Conservation (phyloP, 2,113 vertebrate genomes). For the Tenrec ecaudatus region DNA sequence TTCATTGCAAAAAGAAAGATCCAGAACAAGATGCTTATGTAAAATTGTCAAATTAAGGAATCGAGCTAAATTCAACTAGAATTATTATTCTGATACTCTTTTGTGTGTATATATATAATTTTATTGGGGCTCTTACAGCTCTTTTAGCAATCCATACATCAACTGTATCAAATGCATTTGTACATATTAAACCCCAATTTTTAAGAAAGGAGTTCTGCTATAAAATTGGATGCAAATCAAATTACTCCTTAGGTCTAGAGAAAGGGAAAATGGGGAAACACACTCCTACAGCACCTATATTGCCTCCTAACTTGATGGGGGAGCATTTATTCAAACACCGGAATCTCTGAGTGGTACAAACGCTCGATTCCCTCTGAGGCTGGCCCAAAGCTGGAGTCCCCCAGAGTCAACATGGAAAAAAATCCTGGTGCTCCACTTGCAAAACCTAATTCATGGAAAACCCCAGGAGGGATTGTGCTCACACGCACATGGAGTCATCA, state of each 20-base stretch:
- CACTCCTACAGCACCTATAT: background rate
- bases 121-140: too few relatives aligned
- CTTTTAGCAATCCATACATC: too few relatives aligned
- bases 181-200: background rate
- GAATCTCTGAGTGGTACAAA: background rate
- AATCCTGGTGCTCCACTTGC: background rate
- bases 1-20: background rate
- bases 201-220: background rate
- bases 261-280: slow-evolving; percentile 26
- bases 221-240: slow-evolving; percentile 41
- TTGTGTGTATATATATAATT: background rate
- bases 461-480: background rate
- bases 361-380: background rate
- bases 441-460: background rate
- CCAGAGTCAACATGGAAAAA: background rate
- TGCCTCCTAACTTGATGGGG: slow-evolving; percentile 4
- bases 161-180: too few relatives aligned
- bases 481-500: background rate
- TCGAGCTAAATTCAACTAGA: background rate
- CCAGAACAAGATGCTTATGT: background rate
- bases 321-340: background rate
- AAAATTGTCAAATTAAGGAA: background rate
- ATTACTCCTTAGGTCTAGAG: slow-evolving; percentile 1
- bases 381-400: background rate
- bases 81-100: background rate